Base-by-base conservation (phyloP, 1,140 invertebrate species). In the Camponotus vicinus region DNA sequence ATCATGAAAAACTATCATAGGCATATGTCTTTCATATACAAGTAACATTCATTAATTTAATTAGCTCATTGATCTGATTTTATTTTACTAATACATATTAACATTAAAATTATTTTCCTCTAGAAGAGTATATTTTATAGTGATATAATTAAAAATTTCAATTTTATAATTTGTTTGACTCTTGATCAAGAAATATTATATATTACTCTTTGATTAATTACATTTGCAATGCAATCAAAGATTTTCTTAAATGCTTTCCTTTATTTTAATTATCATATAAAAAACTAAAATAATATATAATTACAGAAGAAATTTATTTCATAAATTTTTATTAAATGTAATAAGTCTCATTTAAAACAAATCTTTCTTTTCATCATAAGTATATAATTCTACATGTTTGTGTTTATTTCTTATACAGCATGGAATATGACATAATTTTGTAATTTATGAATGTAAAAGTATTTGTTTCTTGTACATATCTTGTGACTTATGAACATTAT, bases 1-100 rank as follows among this genome's bases (percentile, higher is more conserved):
- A 71, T 85, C 76, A 92, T 70, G 88, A 88, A 80, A 88, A 89
- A 91, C 75, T 85, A 34, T 34, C 49, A 42, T 66, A 69, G 27
- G 15, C 64, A 88, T 73, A 37, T 5, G 52, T 52, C 37, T 86
- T 73, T 78, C 32, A 75, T 21, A 87, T 18, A 52, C 1, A 77
- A 77, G 8, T 32, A 59, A 67, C 13, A 3, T 66, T 71, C 27
- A 15, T 37, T 4, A 27, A 27, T 27, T 27, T 27, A 27, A 27
- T 34, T 70, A 34, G 37, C 75, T 70, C 57, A 63, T 13, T 59
- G 57, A 85, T 70, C 59, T 21, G 21, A 21, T 21, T 21, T 76
- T 59, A 37, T 21, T 11, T 61, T 55, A 21, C 42, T 61, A 79
- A 73, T 64, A 15, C 21, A 49, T 49, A 3, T 76, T 63, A 70